Evolutionary conservation across 2,888 invertebrate genomes (phyloP), one percentile per base, ranked within the genome.

Genomic region (Panopea generosa): DNA sequence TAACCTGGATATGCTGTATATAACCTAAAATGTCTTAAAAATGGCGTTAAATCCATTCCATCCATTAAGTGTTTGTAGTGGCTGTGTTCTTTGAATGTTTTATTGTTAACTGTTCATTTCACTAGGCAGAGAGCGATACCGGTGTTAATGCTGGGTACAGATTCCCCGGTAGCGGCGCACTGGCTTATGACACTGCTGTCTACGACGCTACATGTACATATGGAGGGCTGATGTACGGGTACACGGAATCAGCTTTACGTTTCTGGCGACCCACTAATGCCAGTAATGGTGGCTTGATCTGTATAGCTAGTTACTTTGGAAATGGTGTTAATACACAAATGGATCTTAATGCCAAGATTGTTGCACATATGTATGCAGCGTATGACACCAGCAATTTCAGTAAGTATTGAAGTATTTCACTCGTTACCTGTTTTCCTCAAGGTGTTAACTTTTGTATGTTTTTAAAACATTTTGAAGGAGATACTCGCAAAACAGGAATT

Each of bases 151-250:
- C 50, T 20, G 73, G 73, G 14, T 73, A 62, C 43, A 24, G 67
- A 33, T 73, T 73, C 26, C 73, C 73, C 0, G 73, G 67, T 6
- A 61, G 73, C 43, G 73, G 73, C 20, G 61, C 57, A 7, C 56
- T 73, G 1, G 73, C 62, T 1, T 56, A 55, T 18, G 26, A 20
- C 16, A 22, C 22, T 11, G n/a, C 2, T 9, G 18, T n/a, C 11
- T 43, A 49, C 6, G 73, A 73, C 27, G 24, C 40, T 3, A 49
- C 47, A 7, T 73, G 73, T 24, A 67, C 47, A 1, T 73, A 67
- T n/a, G 73, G 73, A 9, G 73, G 73, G 14, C 49, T 67, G 40
- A 38, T 45, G 20, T 73, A 73, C 52, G 62, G 49, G 4, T 67
- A 73, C 40, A 22, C 50, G 0, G 9, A 20, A 9, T 47, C 33